A percentile compares a stretch with the other conserved stretches of the same genome.
Evolutionary conservation across 2,797 vertebrate species (phyloP).

Genomic region (Megaceryle alcyon): DNA sequence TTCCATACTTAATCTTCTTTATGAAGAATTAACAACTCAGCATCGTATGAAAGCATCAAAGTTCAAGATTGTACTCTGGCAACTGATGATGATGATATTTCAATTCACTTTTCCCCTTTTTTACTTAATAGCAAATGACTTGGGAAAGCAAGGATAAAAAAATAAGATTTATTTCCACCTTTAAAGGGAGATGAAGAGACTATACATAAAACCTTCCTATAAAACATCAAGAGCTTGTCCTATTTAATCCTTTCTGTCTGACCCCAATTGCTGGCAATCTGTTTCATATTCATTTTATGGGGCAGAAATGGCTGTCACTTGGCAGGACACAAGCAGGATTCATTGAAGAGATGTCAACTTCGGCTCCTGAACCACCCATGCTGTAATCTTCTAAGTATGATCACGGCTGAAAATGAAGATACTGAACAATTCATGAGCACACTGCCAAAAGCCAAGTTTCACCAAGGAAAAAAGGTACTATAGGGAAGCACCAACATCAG

Average conservation of each 20-base stretch:
- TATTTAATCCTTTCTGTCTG: neutral
- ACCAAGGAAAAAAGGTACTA: fast-evolving
- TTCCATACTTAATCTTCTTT: neutral
- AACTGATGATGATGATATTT: neutral
- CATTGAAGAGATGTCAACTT: neutral
- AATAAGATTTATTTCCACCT: neutral
- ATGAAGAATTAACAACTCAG: neutral
- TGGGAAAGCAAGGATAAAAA: neutral
- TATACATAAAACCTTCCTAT: neutral
- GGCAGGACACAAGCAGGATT: neutral
- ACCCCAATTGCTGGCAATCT: neutral
- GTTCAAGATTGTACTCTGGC: neutral
- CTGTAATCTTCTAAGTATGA: neutral
- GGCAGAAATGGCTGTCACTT: neutral
- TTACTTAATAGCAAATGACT: neutral
- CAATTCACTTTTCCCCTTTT: neutral
- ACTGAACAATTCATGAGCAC: neutral
- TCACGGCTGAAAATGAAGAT: neutral
- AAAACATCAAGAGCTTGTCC: neutral
- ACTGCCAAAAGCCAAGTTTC: neutral
- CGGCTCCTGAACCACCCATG: neutral
- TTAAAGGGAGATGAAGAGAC: neutral
- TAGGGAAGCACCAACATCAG: neutral
- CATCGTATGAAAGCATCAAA: neutral
- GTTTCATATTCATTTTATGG: neutral